These are phyloP conservation scores for Catostomus latipinnis DNA, from an alignment of 2,797 vertebrate species.

Conservation along the genomic window DNA sequence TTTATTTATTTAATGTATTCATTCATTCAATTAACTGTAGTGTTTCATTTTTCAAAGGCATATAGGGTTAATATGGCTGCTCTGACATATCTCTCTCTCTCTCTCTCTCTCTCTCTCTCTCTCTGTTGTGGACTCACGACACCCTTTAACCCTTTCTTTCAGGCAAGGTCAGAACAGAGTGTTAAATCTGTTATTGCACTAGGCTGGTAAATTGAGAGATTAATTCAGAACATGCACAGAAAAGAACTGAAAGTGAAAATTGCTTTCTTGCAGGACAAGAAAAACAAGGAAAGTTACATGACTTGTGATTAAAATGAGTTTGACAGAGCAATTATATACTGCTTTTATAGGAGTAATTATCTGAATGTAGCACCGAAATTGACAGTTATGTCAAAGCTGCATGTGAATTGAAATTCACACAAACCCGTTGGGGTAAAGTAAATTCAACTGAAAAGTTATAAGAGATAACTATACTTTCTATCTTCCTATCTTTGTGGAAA, in stretches of 20 bases:
- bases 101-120: too few relatives aligned
- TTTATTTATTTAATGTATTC: too few relatives aligned
- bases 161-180: neutral
- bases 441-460: neutral
- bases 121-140: too few relatives aligned
- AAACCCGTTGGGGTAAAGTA: neutral
- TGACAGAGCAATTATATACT: conserved; percentile 2
- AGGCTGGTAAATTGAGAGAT: neutral
- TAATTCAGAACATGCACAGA: conserved; percentile 4
- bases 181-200: neutral
- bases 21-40: too few relatives aligned
- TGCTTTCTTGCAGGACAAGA: neutral
- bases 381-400: neutral
- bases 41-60: too few relatives aligned
- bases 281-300: neutral
- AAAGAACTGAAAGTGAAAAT: neutral
- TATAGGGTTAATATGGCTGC: too few relatives aligned
- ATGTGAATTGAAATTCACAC: neutral
- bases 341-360: neutral
- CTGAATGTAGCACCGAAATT: neutral
- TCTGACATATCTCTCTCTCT: too few relatives aligned
- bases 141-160: neutral
- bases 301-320: too few relatives aligned
- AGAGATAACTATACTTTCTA: too few relatives aligned
- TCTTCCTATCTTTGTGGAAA: too few relatives aligned